These are phyloP conservation scores for Gymnothorax javanicus DNA, from an alignment of 2,797 vertebrate species.

Conservation along the genomic window DNA sequence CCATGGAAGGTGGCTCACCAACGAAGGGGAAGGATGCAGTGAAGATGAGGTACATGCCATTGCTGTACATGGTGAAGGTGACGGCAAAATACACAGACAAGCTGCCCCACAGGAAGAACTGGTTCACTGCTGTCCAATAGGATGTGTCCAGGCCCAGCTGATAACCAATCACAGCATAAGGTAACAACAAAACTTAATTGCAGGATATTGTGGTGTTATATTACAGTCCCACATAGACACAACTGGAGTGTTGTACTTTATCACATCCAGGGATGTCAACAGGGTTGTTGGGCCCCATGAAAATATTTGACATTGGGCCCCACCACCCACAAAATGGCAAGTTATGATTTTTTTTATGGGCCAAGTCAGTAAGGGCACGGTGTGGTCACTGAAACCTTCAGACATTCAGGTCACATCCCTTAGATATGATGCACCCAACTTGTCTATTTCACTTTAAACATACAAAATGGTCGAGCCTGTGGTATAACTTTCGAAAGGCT, in stretches of 20 bases:
- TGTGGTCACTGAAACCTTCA: too few species aligned
- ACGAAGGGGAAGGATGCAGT: constrained; percentile 84
- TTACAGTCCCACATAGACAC: not conserved
- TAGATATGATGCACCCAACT: not conserved
- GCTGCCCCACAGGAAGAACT: constrained; percentile 93
- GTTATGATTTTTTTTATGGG: too few species aligned
- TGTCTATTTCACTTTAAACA: not conserved
- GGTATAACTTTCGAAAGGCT: not conserved
- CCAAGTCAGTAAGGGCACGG: too few species aligned
- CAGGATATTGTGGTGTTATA: not conserved
- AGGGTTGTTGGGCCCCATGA: too few species aligned
- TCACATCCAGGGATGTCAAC: not conserved
- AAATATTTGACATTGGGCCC: too few species aligned
- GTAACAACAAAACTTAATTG: not conserved
- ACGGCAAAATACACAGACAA: constrained; percentile 87
- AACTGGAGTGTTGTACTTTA: too few species aligned
- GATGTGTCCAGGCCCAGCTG: constrained; percentile 86
- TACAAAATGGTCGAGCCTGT: not conserved
- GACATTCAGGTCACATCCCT: too few species aligned
- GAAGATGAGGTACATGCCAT: constrained; percentile 87
- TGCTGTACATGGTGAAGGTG: constrained; percentile 90
- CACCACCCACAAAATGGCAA: too few species aligned
- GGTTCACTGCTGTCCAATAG: constrained; percentile 92
- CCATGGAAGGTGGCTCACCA: constrained; percentile 72
- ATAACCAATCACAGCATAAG: not conserved